phyloP scores from a whole-genome alignment of 2,888 invertebrate species.

The Ophioninae sp. region DNA sequence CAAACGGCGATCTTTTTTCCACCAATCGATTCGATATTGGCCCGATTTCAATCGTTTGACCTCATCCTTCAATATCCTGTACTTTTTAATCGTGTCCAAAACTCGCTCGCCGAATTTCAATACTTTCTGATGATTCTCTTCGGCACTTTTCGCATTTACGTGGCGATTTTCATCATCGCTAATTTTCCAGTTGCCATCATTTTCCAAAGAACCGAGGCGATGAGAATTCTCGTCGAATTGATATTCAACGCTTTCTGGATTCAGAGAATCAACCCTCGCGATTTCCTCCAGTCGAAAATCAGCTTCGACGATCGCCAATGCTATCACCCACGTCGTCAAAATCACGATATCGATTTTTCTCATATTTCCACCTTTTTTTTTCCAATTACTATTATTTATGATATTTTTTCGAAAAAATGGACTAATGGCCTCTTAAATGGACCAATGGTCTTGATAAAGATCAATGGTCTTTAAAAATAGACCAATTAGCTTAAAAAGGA shows the following conservation, averaged over 20 bases:
- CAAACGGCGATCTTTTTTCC: conserved; percentile 52
- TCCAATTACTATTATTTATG: background rate
- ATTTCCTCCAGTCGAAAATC: background rate
- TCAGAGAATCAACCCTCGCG: background rate
- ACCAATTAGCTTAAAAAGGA: too few species aligned
- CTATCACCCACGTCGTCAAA: background rate
- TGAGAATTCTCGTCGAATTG: background rate
- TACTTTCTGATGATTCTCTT: conserved; percentile 43
- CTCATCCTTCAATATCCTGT: conserved; percentile 28
- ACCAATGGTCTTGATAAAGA: too few species aligned
- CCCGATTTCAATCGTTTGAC: conserved; percentile 21
- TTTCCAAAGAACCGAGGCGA: background rate
- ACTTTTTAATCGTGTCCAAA: conserved; percentile 38
- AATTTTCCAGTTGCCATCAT: conserved; percentile 2
- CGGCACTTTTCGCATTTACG: conserved; percentile 23
- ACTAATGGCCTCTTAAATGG: background rate
- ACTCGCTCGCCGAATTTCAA: conserved; percentile 43
- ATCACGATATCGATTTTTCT: background rate
- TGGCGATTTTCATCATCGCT: conserved; percentile 15
- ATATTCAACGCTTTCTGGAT: background rate
- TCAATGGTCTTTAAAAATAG: too few species aligned
- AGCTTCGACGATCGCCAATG: background rate
- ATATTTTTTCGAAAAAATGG: background rate
- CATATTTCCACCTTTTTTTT: conserved; percentile 16
- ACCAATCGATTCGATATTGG: conserved; percentile 53